Percentiles rank a stretch among this genome's conserved stretches.
Conservation (phyloP, 2,797 vertebrate genomes). For the Hypotaenidia philippensis region DNA sequence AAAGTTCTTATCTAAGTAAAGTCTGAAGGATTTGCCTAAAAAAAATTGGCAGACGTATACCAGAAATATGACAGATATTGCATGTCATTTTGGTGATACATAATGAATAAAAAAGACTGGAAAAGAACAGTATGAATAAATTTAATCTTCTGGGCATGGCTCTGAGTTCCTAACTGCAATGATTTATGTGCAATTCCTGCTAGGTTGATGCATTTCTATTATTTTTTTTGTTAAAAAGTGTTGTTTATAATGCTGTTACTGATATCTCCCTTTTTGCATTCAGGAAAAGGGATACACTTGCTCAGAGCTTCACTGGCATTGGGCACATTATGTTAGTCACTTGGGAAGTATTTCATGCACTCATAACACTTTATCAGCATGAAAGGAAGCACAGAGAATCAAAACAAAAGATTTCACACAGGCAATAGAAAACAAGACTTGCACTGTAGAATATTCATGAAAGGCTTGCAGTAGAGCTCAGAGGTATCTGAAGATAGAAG, state of each 20-base stretch:
- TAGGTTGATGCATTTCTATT: background rate
- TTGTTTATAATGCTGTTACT: background rate
- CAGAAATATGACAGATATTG: background rate
- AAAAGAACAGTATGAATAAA: background rate
- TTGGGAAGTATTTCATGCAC: conserved; percentile 46
- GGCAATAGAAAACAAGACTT: conserved; percentile 20
- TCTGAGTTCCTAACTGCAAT: background rate
- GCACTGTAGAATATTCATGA: conserved; percentile 46
- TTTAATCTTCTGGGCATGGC: background rate
- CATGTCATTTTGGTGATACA: background rate
- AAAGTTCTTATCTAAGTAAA: background rate
- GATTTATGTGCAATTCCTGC: conserved; percentile 5
- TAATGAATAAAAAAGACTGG: background rate
- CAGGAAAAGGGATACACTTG: background rate
- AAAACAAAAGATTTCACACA: conserved; percentile 52
- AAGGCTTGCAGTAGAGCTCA: background rate
- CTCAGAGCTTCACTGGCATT: background rate
- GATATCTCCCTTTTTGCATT: conserved; percentile 4
- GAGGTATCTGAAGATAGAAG: background rate
- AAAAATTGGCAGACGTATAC: background rate
- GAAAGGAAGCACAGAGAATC: conserved; percentile 28
- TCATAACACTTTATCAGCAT: conserved; percentile 31
- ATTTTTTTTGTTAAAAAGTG: background rate
- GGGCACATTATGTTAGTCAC: conserved; percentile 6
- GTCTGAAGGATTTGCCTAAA: background rate